Evolutionary conservation across 1,140 invertebrate genomes (phyloP).

Genomic region (Stegodyphus mimosarum): DNA sequence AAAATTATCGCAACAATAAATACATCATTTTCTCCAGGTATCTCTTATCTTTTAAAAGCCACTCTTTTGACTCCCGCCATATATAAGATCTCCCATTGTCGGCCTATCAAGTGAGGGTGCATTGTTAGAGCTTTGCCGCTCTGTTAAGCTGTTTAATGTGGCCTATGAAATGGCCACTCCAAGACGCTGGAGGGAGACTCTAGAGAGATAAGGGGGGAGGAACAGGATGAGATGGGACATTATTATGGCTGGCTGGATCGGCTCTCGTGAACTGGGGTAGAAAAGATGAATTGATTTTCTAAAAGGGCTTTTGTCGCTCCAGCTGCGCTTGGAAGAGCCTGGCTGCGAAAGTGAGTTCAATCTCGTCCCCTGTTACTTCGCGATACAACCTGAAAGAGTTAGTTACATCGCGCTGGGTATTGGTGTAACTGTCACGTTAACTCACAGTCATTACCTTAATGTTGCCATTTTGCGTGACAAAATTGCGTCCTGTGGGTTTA

Average conservation of each 20-base stretch:
- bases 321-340: conserved; percentile 39
- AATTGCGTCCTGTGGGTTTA: no score
- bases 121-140: conserved; percentile 56
- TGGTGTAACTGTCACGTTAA: no score
- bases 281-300: conserved; percentile 59
- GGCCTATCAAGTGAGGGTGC: conserved; percentile 42
- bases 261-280: conserved; percentile 53
- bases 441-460: no score
- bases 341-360: neutral
- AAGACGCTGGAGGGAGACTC: conserved; percentile 12
- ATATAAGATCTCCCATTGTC: conserved; percentile 54
- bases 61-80: conserved; percentile 44
- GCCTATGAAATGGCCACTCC: conserved; percentile 57
- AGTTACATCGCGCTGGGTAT: no score
- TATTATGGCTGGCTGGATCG: conserved; percentile 56
- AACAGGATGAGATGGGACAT: conserved; percentile 14
- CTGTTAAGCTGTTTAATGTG: conserved; percentile 60
- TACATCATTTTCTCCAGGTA: conserved; percentile 52
- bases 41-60: conserved; percentile 49
- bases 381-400: no score
- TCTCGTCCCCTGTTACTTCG: no score
- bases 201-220: neutral
- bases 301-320: conserved; percentile 51
- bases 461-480: no score
- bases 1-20: conserved; percentile 29